phyloP scores from a whole-genome alignment of 2,888 invertebrate species.

The Nineta flava region DNA sequence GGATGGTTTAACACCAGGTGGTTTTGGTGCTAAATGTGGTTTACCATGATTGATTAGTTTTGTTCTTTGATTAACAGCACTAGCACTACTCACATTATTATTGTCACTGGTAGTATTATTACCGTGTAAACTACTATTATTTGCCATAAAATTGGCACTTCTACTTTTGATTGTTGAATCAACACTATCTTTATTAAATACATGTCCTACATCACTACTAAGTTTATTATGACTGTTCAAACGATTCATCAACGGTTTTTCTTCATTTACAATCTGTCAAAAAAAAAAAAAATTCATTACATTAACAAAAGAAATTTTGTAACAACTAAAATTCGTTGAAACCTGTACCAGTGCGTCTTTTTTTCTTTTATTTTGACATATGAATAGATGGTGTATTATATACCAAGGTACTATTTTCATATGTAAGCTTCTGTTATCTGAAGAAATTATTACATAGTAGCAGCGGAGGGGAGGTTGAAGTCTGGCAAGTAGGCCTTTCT shows the following conservation, averaged over 20 bases:
- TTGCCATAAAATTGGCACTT: slow-evolving; percentile 8
- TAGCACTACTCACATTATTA: slow-evolving; percentile 5
- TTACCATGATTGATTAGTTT: slow-evolving; percentile 49
- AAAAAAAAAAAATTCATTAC: background rate
- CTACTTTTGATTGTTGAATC: background rate
- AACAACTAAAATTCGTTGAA: background rate
- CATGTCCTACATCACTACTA: background rate
- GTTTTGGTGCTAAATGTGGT: slow-evolving; percentile 72
- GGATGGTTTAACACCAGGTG: slow-evolving; percentile 49
- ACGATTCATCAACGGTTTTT: slow-evolving; percentile 9
- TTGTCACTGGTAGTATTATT: slow-evolving; percentile 26
- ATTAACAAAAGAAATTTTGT: background rate
- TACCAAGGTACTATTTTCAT: too few species aligned
- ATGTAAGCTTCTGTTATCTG: too few species aligned
- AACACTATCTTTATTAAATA: background rate
- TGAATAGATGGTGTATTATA: too few species aligned
- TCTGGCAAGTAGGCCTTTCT: too few species aligned
- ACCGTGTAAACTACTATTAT: slow-evolving; percentile 24
- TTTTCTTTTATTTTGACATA: too few species aligned
- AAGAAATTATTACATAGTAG: too few species aligned
- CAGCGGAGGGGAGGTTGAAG: too few species aligned
- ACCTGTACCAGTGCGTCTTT: too few species aligned
- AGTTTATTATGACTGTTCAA: slow-evolving; percentile 22
- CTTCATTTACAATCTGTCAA: background rate
- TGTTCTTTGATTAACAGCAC: slow-evolving; percentile 24